phyloP scores from a whole-genome alignment of 2,113 vertebrate genomes.

The Ammospiza caudacuta region DNA sequence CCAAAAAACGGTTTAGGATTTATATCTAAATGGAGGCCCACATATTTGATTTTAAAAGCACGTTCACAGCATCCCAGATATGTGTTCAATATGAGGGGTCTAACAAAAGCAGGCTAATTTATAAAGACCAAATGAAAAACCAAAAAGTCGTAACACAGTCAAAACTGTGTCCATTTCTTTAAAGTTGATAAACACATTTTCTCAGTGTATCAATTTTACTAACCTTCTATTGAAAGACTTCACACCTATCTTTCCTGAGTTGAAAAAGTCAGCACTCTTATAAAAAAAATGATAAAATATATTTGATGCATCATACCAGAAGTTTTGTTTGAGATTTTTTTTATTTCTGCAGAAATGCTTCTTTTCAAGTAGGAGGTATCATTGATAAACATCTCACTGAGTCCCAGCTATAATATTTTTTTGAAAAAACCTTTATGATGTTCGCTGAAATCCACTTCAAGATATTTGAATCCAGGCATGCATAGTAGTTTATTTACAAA shows the following conservation, averaged over 20 bases:
- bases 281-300: neutral
- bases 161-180: neutral
- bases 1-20: neutral
- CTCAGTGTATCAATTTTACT: neutral
- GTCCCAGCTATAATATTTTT: neutral
- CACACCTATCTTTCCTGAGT: neutral
- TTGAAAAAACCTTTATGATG: accelerated
- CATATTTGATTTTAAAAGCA: neutral
- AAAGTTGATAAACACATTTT: neutral
- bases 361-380: neutral
- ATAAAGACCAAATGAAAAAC: neutral
- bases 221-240: neutral
- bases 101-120: neutral
- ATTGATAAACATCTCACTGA: neutral
- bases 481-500: neutral
- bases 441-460: neutral
- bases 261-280: neutral
- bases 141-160: neutral
- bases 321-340: neutral
- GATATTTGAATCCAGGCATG: neutral
- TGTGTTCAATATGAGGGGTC: neutral
- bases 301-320: neutral
- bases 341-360: neutral
- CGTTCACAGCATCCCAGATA: neutral
- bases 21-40: neutral